Evolutionary conservation across 1,140 invertebrate species (phyloP), one percentile per base, ranked within the genome.

Genomic region (Pseudomyrmex dendroicus): DNA sequence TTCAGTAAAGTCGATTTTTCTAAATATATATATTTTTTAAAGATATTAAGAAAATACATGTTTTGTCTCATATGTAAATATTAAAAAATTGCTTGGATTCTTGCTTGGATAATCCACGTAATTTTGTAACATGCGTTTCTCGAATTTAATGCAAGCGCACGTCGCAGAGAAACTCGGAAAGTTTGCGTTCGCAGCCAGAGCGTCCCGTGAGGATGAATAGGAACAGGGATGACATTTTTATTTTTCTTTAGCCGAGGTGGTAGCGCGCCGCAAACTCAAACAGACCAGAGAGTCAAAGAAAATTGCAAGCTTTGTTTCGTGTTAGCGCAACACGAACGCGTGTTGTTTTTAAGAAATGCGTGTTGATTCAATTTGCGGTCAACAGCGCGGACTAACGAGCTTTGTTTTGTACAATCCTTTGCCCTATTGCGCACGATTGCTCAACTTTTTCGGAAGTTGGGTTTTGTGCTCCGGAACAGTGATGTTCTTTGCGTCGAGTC

Each of bases 291-390:
- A 85, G 74, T 72, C 63, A 61, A 73, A 57, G 73, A 84, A 89
- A 89, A 90, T 89, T 90, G 84, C 84, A 52, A 89, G 84, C 86
- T 89, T 87, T 89, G 77, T 90, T 89, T 89, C 86, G 73, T 63
- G 83, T 89, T 85, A 78, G 84, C 66, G 84, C 70, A 82, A 67
- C 15, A 64, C 52, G 50, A 78, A 35, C 35, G 35, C 35, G 35
- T 70, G 50, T 88, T 74, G 48, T 78, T 48, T 63, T 52, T 66
- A 20, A 67, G 54, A 78, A 70, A 70, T 57, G 44, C 44, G 66
- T 59, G 15, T 5, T 17, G 44, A 70, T 52, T 78, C 52, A 59
- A 80, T 76, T 64, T 50, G 54, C n/a, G 20, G 44, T 57, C 52
- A 68, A 48, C 52, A 46, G 35, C 44, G 52, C 62, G 63, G 64